These are phyloP conservation scores for Sciurus niger DNA, from an alignment of 2,113 vertebrate species.

Conservation along the genomic window DNA sequence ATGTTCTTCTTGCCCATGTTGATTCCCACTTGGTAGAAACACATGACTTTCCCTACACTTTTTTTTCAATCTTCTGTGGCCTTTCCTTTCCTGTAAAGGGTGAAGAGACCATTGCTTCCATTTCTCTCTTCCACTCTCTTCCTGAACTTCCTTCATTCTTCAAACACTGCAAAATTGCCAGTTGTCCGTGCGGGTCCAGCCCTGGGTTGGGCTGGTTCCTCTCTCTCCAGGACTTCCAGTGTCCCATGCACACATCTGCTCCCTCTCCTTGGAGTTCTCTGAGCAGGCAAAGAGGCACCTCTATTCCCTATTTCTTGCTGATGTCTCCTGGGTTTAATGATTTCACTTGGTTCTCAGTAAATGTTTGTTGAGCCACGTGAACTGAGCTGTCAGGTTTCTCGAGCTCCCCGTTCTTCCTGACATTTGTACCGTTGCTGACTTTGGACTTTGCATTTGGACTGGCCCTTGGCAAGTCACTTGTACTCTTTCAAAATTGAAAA, in stretches of 20 bases:
- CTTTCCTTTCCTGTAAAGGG: not conserved
- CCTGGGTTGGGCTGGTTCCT: not conserved
- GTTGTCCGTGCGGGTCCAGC: not conserved
- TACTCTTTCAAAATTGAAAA: not conserved
- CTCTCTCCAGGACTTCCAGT: not conserved
- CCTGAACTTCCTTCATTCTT: not conserved
- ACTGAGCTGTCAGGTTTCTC: not conserved
- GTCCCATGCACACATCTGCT: not conserved
- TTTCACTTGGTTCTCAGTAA: not conserved
- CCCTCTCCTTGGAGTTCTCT: not conserved
- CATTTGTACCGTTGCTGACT: not conserved
- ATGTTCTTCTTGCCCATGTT: no score
- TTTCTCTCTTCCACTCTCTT: not conserved
- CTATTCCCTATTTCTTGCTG: not conserved
- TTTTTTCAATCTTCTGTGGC: no score
- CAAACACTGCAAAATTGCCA: no score
- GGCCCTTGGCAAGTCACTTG: not conserved
- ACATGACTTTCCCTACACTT: not conserved
- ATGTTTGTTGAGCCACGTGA: not conserved
- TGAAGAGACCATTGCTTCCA: accelerated
- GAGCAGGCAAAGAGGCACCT: not conserved
- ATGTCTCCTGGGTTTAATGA: not conserved
- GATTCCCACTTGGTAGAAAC: not conserved
- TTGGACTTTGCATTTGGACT: not conserved
- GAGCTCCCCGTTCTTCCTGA: not conserved